Percentiles rank a stretch among this genome's conserved stretches.
Evolutionary conservation across 2,113 vertebrate genomes (phyloP).

Genomic region (Notothenia rossii): DNA sequence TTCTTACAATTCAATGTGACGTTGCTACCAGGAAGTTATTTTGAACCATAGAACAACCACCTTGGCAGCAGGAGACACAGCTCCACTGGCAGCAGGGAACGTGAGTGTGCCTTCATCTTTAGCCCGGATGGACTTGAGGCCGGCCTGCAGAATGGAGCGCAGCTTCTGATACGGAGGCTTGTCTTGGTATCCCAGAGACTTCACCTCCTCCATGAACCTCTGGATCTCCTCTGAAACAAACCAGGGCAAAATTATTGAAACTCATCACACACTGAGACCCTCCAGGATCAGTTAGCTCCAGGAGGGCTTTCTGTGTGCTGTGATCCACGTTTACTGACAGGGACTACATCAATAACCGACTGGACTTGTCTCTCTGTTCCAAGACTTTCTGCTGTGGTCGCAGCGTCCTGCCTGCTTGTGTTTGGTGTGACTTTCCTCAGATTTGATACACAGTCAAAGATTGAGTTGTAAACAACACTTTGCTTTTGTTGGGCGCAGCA

Average conservation of each 20-base stretch:
- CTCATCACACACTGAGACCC: background rate
- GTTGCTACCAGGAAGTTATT: no score
- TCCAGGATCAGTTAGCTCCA: background rate
- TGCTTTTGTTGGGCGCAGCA: slow-evolving; percentile 29
- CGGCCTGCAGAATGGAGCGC: slow-evolving; percentile 88
- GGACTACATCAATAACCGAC: slow-evolving; percentile 1
- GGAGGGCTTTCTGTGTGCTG: no score
- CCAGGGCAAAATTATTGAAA: background rate
- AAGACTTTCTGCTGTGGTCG: slow-evolving; percentile 10
- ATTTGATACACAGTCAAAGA: slow-evolving; percentile 27
- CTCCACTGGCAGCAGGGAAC: slow-evolving; percentile 81
- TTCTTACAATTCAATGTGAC: no score
- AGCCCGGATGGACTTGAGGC: slow-evolving; percentile 87
- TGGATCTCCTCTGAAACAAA: slow-evolving; percentile 88
- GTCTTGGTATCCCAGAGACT: slow-evolving; percentile 87
- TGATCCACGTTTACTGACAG: background rate
- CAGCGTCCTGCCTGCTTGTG: slow-evolving; percentile 9
- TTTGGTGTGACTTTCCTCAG: slow-evolving; percentile 31
- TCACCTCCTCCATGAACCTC: slow-evolving; percentile 91
- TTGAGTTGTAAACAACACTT: slow-evolving; percentile 47
- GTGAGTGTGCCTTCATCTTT: slow-evolving; percentile 89
- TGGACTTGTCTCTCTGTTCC: slow-evolving; percentile 13
- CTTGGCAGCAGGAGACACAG: slow-evolving; percentile 37
- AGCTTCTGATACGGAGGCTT: slow-evolving; percentile 90
- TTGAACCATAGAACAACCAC: slow-evolving; percentile 27